Base-by-base conservation (phyloP, 30 jellyfish, hydroid and myxozoan genomes). In the Chrysaora quinquecirrha region DNA sequence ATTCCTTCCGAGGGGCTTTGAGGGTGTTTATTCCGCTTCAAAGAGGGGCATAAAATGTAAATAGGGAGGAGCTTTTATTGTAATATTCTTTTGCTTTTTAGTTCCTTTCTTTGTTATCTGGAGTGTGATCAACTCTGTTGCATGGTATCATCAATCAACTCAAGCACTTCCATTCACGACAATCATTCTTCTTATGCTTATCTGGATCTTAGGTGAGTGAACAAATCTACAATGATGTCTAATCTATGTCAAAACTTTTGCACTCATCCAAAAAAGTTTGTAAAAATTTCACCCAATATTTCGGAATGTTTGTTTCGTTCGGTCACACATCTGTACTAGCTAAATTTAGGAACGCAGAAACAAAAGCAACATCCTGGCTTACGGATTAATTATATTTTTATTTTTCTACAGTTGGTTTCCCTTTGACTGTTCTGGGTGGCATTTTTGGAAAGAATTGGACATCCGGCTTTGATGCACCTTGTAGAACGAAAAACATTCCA, bases 141-240 rank as follows among this genome's bases (percentile, higher is more conserved):
- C 98, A 3, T 91, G 98, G 98, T 91, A 82, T 29, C 71, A 91
- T 43, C 96, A 85, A 30, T 91, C 98, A 25, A 91, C 98, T 1
- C 98, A 91, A 66, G 98, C 98, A 1, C 89, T 91, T 9, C 98
- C 98, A 16, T 80, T 86, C 85, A 91, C 98, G 0, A 91, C 98
- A 58, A 88, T 91, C 66, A 33, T 91, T 34, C 96, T 91, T 23
- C 80, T 91, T 1, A 38, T 80, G 70, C 84, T 91, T 1, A 86
- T 91, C 30, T 91, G 98, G 98, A 49, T 91, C 14, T 61, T 91
- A 38, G 98, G 98, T 90, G 66, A 58, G 78, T 0, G 2, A 28
- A 19, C 67, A n/a, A n/a, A n/a, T n/a, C n/a, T n/a, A n/a, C n/a
- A n/a, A n/a, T n/a, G n/a, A n/a, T n/a, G n/a, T n/a, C n/a, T n/a